Conservation (phyloP, 2,888 invertebrate species). For the Rhogogaster chlorosoma region DNA sequence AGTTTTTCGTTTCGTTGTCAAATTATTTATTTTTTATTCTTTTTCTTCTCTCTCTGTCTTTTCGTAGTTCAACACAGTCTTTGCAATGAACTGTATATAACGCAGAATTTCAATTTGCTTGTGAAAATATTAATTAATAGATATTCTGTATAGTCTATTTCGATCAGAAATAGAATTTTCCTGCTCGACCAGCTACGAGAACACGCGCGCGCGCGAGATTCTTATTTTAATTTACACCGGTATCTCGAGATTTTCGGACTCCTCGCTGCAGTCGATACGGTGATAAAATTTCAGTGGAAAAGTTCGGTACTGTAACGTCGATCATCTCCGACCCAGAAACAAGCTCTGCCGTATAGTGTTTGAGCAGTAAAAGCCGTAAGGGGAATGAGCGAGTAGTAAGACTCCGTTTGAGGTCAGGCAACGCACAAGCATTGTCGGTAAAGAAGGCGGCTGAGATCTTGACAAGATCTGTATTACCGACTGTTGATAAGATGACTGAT, state of each 20-base stretch:
- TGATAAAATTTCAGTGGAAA: conserved; percentile 7
- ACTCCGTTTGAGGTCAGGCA: neutral
- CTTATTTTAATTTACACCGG: conserved; percentile 11
- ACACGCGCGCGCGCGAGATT: neutral
- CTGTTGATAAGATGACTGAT: neutral
- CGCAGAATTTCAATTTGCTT: neutral
- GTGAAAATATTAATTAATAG: neutral
- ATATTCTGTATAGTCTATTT: neutral
- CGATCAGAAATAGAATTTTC: neutral
- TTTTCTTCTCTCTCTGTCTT: neutral
- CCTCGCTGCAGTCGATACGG: neutral
- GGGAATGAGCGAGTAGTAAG: neutral
- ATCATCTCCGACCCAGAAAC: neutral
- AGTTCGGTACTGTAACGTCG: neutral
- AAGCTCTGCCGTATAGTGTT: neutral
- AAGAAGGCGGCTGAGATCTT: neutral
- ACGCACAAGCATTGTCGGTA: neutral
- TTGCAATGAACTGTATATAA: neutral
- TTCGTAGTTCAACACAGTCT: neutral
- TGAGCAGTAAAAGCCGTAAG: neutral
- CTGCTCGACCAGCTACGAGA: neutral
- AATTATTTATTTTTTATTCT: neutral
- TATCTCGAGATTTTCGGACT: neutral
- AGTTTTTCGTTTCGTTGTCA: neutral
- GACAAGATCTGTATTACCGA: neutral